Conservation (phyloP, 2,888 invertebrate genomes). For the Hydriomena furcata region DNA sequence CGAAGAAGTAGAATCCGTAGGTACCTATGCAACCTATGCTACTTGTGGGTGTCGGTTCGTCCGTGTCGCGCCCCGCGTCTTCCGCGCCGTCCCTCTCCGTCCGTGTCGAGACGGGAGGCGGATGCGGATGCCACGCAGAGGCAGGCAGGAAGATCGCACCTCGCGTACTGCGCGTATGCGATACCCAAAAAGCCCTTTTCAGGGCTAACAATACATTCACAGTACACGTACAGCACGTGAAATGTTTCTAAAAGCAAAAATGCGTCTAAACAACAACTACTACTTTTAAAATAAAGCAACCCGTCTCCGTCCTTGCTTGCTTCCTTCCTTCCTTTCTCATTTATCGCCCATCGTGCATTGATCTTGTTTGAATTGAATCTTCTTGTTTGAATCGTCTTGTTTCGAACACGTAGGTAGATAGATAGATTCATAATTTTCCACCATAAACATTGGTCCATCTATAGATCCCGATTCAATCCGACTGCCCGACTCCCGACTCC, state of each 20-base stretch:
- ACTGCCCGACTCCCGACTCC: conserved; percentile 13
- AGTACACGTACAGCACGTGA: neutral
- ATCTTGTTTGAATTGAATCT: no score
- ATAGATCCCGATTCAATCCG: conserved; percentile 41
- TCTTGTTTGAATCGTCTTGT: no score
- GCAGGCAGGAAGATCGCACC: neutral
- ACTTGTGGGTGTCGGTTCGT: neutral
- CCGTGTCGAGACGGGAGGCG: no score
- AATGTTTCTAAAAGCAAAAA: neutral
- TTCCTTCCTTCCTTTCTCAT: no score
- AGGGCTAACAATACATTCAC: conserved; percentile 2
- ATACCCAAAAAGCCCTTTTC: conserved; percentile 11
- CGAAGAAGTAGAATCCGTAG: conserved; percentile 36
- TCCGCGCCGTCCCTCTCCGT: no score
- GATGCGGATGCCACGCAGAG: no score
- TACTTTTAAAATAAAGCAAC: no score
- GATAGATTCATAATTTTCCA: no score
- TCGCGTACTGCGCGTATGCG: neutral
- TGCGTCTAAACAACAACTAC: neutral
- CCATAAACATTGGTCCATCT: no score
- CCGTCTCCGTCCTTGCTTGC: no score
- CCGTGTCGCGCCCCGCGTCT: neutral
- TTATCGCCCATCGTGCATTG: no score
- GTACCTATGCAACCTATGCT: neutral
- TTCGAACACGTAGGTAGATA: conserved; percentile 42